Base-by-base conservation (phyloP, 53 echinoderm and acorn worm species). In the Holothuria scabra region DNA sequence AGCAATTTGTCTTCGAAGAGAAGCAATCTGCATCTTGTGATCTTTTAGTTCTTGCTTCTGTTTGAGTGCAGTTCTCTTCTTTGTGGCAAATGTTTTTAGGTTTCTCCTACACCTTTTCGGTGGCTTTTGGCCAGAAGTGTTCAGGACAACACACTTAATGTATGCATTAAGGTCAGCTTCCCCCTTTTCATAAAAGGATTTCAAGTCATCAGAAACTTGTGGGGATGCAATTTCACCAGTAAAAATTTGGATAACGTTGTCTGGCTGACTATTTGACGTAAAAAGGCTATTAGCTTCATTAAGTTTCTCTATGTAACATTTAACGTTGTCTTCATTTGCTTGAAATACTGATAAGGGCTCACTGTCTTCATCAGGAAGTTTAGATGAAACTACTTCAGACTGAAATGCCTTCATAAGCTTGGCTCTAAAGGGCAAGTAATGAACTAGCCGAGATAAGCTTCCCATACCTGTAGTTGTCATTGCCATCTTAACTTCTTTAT, bases 401-500 rank as follows among this genome's bases (percentile, higher is more conserved):
- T 29, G 23, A 13, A 76, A 56, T 28, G 56, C 14, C 28, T 29
- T 55, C 56, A 76, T 22, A 26, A 55, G 26, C 13, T 76, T 52
- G 16, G 76, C 22, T 5, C 76, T 21, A 75, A 24, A 75, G 5
- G 76, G 76, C 3, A 75, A 55, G 24, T 49, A 75, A 18, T 52
- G 55, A 9, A 76, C 24, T 2, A 75, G 46, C 12, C 56, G 2
- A 44, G 44, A 5, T 7, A 44, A 10, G 10, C 44, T 44, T 10
- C 44, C 10, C 76, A 75, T 75, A 22, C 48, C 76, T 23, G 76
- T 21, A 23, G 52, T 52, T 14, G 80, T 84, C n/a, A 91, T 67
- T 21, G 87, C 71, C 88, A 88, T 91, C 59, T 91, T 84, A 24
- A 80, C 67, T 23, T 86, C 84, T 59, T 63, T 88, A 52, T 91